A percentile compares a stretch with the other conserved stretches of the same genome.
Evolutionary conservation across 2,888 invertebrate species (phyloP).

Genomic region (Cryptus viduatorius): DNA sequence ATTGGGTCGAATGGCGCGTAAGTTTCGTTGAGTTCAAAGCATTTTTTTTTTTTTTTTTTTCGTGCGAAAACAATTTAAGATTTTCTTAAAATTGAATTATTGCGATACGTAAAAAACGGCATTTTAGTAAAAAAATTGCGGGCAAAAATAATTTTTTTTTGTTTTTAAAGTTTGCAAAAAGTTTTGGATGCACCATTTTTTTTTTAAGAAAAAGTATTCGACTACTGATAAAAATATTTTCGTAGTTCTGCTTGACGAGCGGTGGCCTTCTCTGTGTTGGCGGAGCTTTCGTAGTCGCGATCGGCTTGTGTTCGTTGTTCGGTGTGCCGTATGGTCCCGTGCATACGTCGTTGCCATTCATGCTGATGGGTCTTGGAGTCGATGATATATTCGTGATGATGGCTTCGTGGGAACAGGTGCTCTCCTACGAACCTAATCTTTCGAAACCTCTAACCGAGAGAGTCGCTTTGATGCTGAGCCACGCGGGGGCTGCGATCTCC

Average conservation of each 20-base stretch:
- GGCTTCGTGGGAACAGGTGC: slow-evolving; percentile 90
- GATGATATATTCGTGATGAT: slow-evolving; percentile 95
- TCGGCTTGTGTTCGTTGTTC: slow-evolving; percentile 90
- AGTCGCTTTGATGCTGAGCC: slow-evolving; percentile 90
- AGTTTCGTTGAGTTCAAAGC: slow-evolving; percentile 70
- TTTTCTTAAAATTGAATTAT: too few relatives aligned
- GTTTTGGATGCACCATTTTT: too few relatives aligned
- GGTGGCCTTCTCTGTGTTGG: slow-evolving; percentile 91
- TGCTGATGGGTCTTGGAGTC: slow-evolving; percentile 92
- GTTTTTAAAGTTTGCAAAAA: too few relatives aligned
- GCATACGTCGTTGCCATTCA: slow-evolving; percentile 92
- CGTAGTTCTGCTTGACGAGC: slow-evolving; percentile 88
- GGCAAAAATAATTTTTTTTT: too few relatives aligned
- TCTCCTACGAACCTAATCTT: slow-evolving; percentile 86
- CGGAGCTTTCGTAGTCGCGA: slow-evolving; percentile 90
- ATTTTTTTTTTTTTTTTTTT: slow-evolving; percentile 10
- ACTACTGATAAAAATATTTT: slow-evolving; percentile 1
- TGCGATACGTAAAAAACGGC: too few relatives aligned
- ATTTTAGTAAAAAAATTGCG: too few relatives aligned
- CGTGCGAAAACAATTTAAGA: not conserved
- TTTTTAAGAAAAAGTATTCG: not conserved
- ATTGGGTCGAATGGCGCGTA: slow-evolving; percentile 91
- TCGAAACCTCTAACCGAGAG: slow-evolving; percentile 87
- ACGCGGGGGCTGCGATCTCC: slow-evolving; percentile 94
- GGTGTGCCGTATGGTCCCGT: slow-evolving; percentile 93